Evolutionary conservation across 1,140 invertebrate genomes (phyloP).

Genomic region (Penaeus indicus): DNA sequence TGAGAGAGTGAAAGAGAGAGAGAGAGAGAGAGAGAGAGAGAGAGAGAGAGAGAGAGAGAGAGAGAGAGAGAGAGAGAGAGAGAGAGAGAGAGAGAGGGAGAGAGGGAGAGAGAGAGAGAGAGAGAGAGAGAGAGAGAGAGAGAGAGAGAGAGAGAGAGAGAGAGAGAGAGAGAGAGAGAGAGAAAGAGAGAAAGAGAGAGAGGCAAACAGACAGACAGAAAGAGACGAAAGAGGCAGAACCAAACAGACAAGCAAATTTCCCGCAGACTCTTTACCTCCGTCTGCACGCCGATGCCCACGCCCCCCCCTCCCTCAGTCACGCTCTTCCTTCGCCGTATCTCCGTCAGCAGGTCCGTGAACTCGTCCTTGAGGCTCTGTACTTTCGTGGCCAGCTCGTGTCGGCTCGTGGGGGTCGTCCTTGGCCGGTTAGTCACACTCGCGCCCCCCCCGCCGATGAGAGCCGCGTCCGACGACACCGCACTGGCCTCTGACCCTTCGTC

Average conservation of each 20-base stretch:
- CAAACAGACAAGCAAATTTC: neutral
- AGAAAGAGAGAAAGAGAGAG: neutral
- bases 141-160: neutral
- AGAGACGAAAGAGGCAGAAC: neutral
- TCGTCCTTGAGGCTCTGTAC: constrained; percentile 73
- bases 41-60: no score
- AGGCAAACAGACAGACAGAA: neutral
- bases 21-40: no score
- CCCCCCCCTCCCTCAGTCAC: constrained; percentile 69
- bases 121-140: no score
- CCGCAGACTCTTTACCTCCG: constrained; percentile 22
- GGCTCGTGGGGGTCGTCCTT: neutral
- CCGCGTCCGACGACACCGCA: neutral
- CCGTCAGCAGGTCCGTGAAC: constrained; percentile 73
- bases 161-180: neutral
- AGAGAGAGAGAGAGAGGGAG: no score
- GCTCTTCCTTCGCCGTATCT: constrained; percentile 72
- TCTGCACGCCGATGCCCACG: constrained; percentile 43
- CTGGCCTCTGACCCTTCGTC: neutral
- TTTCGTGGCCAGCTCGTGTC: constrained; percentile 69
- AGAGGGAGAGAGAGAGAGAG: no score
- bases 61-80: no score
- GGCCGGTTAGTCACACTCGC: neutral
- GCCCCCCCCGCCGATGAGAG: neutral
- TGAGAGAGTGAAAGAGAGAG: no score